phyloP scores from a whole-genome alignment of 2,113 vertebrate species.

The Etheostoma cragini region DNA sequence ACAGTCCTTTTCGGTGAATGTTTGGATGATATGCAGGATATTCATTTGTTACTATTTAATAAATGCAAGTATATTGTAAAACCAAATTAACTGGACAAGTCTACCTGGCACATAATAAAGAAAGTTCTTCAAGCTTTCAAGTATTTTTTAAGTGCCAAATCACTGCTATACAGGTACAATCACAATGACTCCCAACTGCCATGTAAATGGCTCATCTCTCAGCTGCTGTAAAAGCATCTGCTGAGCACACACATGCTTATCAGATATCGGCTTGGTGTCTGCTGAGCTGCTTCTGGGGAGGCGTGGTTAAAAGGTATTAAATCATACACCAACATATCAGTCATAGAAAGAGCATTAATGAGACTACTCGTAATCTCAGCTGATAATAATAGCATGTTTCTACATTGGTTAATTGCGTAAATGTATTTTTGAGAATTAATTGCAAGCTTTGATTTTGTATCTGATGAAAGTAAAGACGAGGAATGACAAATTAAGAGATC shows the following conservation, averaged over 20 bases:
- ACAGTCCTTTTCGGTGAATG: background rate
- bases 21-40: conserved; percentile 4
- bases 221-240: conserved; percentile 23
- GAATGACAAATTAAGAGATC: background rate
- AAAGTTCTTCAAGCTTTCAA: conserved; percentile 67
- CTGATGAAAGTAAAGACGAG: background rate
- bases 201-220: conserved; percentile 30
- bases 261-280: conserved; percentile 23
- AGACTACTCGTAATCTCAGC: conserved; percentile 8
- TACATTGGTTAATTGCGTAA: background rate
- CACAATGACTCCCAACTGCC: conserved; percentile 64
- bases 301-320: conserved; percentile 19
- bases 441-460: background rate
- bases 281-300: conserved; percentile 13
- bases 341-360: conserved; percentile 23
- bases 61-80: conserved; percentile 41
- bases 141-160: conserved; percentile 69
- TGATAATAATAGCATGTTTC: background rate
- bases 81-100: conserved; percentile 64
- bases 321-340: conserved; percentile 6
- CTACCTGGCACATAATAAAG: conserved; percentile 72
- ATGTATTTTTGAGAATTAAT: background rate
- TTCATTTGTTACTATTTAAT: conserved; percentile 24
- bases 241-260: conserved; percentile 30
- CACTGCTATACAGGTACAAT: conserved; percentile 66